Conservation (phyloP, 2,888 invertebrate genomes). For the Acronicta leporina region DNA sequence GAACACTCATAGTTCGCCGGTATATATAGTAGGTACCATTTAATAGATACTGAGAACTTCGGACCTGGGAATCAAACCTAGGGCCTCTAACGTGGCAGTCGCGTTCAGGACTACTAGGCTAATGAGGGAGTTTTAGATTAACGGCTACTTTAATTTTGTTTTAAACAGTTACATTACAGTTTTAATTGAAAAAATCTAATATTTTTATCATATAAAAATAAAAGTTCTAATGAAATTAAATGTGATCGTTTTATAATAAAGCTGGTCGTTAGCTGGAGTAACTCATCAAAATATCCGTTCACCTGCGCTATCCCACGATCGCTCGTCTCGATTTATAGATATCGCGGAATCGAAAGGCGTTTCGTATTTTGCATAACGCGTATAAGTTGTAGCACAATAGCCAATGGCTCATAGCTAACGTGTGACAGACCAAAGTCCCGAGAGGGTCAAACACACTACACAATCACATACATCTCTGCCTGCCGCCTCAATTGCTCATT, state of each 20-base stretch:
- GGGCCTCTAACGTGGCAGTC: no score
- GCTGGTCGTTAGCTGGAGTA: constrained; percentile 73
- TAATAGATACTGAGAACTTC: no score
- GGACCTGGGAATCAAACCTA: no score
- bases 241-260: constrained; percentile 67
- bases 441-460: constrained; percentile 52
- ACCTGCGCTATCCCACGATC: constrained; percentile 85
- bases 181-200: constrained; percentile 1
- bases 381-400: constrained; percentile 80
- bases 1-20: no score
- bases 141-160: constrained; percentile 2
- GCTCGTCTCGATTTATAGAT: constrained; percentile 83
- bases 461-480: constrained; percentile 5
- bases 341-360: constrained; percentile 85
- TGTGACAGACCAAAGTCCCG: constrained; percentile 57
- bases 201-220: constrained; percentile 28
- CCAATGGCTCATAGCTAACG: constrained; percentile 68
- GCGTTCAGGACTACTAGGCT: no score
- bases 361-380: constrained; percentile 86
- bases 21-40: no score
- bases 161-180: constrained; percentile 14
- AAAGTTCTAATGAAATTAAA: constrained; percentile 53
- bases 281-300: constrained; percentile 82
- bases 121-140: constrained; percentile 9
- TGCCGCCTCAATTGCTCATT: constrained; percentile 9